phyloP scores from a whole-genome alignment of 2,888 invertebrate genomes.

The Polyommatus iphigenia region DNA sequence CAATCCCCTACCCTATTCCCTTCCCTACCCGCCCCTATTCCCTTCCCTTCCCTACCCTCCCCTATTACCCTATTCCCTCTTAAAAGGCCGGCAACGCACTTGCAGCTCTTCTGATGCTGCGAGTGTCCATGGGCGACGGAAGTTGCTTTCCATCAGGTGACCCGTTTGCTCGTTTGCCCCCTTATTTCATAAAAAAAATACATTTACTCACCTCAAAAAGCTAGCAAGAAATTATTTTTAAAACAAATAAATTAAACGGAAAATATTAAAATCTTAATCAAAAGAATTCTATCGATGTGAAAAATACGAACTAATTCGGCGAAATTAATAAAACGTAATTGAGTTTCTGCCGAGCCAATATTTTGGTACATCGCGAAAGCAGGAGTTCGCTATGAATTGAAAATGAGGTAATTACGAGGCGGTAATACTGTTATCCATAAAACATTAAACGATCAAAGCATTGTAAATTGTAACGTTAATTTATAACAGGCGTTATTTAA shows the following conservation, averaged over 20 bases:
- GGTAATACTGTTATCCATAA: constrained; percentile 4
- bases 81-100: too few relatives aligned
- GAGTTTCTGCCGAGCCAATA: neutral
- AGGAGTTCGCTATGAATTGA: neutral
- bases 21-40: too few relatives aligned
- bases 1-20: too few relatives aligned
- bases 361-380: neutral
- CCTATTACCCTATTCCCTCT: too few relatives aligned
- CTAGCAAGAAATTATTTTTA: neutral
- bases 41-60: too few relatives aligned
- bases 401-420: constrained; percentile 2
- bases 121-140: too few relatives aligned
- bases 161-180: too few relatives aligned
- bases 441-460: constrained; percentile 22
- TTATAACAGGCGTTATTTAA: constrained; percentile 10
- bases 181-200: too few relatives aligned
- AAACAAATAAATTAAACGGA: neutral
- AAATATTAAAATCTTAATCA: neutral
- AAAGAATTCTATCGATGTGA: neutral
- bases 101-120: too few relatives aligned
- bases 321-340: neutral
- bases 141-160: too few relatives aligned
- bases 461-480: constrained; percentile 6
- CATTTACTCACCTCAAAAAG: neutral
- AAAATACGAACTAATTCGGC: neutral